A percentile compares a stretch with the other conserved stretches of the same genome.
Evolutionary conservation across 2,888 invertebrate species (phyloP).

Genomic region (Eulithis testata): DNA sequence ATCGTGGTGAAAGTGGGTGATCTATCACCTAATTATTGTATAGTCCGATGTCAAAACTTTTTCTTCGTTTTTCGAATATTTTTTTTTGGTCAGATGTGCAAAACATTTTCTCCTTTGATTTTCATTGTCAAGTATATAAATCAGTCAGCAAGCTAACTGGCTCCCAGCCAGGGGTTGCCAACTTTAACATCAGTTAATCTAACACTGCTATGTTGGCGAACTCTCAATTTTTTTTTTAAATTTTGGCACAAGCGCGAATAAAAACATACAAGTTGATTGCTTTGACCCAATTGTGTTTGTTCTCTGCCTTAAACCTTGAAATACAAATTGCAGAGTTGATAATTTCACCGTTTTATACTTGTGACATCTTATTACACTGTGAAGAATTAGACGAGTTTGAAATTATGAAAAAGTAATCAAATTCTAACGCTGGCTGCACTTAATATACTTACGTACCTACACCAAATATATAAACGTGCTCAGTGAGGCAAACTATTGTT

Average conservation of each 20-base stretch:
- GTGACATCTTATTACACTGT: no score
- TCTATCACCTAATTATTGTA: no score
- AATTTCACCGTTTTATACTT: no score
- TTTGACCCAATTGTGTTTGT: slow-evolving; percentile 62
- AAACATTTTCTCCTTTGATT: slow-evolving; percentile 13
- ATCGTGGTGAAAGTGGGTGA: no score
- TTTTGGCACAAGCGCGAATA: slow-evolving; percentile 74
- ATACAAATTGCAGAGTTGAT: not conserved
- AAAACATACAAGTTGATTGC: slow-evolving; percentile 74
- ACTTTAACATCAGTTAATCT: slow-evolving; percentile 78
- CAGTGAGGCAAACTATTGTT: no score
- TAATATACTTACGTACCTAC: no score
- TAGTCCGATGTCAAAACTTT: no score
- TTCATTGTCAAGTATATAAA: slow-evolving; percentile 51
- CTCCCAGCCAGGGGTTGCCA: slow-evolving; percentile 58
- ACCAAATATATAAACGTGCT: no score
- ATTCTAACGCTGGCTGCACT: no score
- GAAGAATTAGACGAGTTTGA: no score
- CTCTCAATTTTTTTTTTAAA: slow-evolving; percentile 71
- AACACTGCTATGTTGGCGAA: slow-evolving; percentile 66
- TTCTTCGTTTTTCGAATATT: no score
- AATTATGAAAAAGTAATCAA: no score
- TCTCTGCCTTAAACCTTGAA: slow-evolving; percentile 48
- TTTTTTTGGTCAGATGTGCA: not conserved
- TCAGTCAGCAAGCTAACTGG: slow-evolving; percentile 58